Percentiles rank a stretch among this genome's conserved stretches.
Conservation (phyloP, 64 coral and sea anemone genomes). For the Dendrophyllia cribrosa region DNA sequence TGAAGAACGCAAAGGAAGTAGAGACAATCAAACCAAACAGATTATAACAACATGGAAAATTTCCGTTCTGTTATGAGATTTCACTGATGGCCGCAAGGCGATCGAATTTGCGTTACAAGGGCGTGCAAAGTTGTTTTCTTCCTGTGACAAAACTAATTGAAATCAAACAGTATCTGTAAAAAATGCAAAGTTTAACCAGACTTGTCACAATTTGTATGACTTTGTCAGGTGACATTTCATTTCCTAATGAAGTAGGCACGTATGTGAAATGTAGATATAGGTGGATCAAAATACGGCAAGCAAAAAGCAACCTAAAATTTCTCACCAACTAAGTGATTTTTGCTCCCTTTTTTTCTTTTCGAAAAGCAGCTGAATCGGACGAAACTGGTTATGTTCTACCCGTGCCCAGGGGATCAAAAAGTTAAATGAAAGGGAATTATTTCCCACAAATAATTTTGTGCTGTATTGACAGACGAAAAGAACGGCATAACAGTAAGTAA, state of each 20-base stretch:
- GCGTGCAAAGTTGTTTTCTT: background rate
- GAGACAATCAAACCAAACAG: background rate
- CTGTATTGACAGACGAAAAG: background rate
- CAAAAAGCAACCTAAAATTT: no score
- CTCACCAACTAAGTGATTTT: no score
- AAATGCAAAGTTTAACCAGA: background rate
- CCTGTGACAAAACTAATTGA: background rate
- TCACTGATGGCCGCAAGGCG: background rate
- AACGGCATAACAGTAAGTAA: background rate
- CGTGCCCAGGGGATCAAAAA: background rate
- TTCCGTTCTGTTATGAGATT: background rate
- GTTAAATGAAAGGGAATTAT: background rate
- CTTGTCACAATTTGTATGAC: background rate
- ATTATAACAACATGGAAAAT: background rate
- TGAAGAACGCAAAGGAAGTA: background rate
- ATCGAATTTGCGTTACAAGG: background rate
- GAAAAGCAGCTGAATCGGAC: no score
- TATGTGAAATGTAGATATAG: no score
- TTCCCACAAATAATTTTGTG: background rate
- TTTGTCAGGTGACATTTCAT: background rate
- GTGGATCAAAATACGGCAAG: no score
- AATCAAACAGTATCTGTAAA: background rate
- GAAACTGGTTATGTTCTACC: no score
- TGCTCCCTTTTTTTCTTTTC: no score
- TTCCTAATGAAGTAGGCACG: background rate